A percentile compares a stretch with the other conserved stretches of the same genome.
phyloP scores from a whole-genome alignment of 2,113 vertebrate genomes.

The Megatriorchis doriae region DNA sequence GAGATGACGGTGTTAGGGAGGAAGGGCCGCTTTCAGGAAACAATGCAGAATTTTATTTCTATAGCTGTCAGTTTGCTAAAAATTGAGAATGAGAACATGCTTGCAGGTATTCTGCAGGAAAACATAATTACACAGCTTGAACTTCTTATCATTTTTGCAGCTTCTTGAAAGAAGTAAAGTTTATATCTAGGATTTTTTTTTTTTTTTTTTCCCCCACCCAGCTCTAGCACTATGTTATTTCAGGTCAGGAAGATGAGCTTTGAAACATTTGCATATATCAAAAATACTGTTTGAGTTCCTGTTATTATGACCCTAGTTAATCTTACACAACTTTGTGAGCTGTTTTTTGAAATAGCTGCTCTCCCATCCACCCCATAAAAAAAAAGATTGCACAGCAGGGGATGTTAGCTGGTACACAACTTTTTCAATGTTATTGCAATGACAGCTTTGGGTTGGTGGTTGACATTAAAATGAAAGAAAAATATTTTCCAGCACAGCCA shows the following conservation, averaged over 20 bases:
- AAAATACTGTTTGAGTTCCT: background rate
- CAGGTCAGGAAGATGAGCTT: background rate
- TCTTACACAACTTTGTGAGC: background rate
- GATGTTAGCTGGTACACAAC: background rate
- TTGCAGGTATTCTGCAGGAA: conserved; percentile 17
- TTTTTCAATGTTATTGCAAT: conserved; percentile 15
- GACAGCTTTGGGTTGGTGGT: background rate
- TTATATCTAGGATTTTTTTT: background rate
- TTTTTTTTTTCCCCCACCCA: background rate
- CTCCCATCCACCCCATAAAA: background rate
- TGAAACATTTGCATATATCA: background rate
- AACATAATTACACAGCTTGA: conserved; percentile 7
- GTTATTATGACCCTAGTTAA: background rate
- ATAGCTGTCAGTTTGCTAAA: conserved; percentile 29
- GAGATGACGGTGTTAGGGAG: background rate
- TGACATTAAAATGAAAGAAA: conserved; percentile 27
- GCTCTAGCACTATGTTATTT: background rate
- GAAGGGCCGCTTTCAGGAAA: background rate
- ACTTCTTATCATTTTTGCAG: background rate
- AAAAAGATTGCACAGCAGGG: background rate
- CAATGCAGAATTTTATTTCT: background rate
- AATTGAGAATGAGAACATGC: conserved; percentile 16
- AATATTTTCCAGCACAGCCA: conserved; percentile 37
- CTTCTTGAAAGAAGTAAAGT: background rate
- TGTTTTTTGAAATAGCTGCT: background rate